phyloP scores from a whole-genome alignment of 2,113 vertebrate genomes.

The Grus americana region DNA sequence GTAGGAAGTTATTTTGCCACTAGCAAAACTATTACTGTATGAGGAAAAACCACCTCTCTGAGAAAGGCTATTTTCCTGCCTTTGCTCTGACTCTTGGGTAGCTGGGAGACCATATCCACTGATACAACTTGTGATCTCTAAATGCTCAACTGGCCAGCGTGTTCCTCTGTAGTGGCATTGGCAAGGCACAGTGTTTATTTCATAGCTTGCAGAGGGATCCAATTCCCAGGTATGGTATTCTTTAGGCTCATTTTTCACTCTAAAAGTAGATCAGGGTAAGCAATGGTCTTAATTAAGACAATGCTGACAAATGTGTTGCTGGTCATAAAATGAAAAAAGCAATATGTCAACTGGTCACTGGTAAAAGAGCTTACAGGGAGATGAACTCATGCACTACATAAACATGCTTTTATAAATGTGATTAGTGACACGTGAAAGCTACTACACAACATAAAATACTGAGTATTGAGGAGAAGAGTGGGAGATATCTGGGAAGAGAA shows the following conservation, averaged over 20 bases:
- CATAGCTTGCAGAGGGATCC: background rate
- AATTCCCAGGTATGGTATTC: background rate
- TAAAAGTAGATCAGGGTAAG: background rate
- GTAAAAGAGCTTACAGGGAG: background rate
- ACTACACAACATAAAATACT: background rate
- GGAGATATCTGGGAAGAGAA: background rate
- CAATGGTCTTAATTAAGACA: background rate
- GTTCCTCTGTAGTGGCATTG: background rate
- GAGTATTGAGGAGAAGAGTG: background rate
- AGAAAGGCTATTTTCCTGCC: background rate
- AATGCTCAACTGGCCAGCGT: background rate
- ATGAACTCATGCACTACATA: background rate
- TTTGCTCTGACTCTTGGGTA: background rate
- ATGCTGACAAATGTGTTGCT: background rate
- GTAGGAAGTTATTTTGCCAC: background rate
- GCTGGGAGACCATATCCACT: background rate
- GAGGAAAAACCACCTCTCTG: background rate
- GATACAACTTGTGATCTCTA: background rate
- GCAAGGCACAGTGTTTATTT: background rate
- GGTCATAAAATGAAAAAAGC: background rate
- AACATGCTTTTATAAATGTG: accelerated
- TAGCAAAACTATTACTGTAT: background rate
- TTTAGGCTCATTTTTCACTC: background rate
- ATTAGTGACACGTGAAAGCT: background rate
- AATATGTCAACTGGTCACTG: background rate